Conservation (phyloP, 1,140 invertebrate genomes). For the Chlorops oryzae region DNA sequence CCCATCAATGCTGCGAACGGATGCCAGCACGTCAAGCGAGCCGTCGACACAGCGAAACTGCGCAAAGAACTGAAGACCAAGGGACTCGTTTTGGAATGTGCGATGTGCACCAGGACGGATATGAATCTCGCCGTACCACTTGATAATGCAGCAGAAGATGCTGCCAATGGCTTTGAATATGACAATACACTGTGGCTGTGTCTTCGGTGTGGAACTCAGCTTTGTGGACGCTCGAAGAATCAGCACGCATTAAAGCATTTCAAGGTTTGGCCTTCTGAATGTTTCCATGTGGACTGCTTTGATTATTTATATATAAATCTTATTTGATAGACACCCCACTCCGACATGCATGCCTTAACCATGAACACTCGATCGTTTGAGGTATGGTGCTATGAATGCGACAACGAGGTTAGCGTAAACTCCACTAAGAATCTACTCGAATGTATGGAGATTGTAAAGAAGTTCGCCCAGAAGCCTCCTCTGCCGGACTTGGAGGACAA, state of each 20-base stretch:
- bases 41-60: constrained; percentile 59
- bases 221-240: constrained; percentile 64
- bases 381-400: constrained; percentile 70
- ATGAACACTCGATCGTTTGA: constrained; percentile 66
- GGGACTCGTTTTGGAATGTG: constrained; percentile 56
- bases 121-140: constrained; percentile 9
- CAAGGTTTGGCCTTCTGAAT: constrained; percentile 39
- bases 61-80: constrained; percentile 56
- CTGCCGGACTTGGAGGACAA: constrained; percentile 33
- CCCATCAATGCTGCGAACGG: constrained; percentile 42
- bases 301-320: constrained; percentile 1
- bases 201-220: constrained; percentile 65
- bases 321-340: constrained; percentile 56
- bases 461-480: constrained; percentile 46
- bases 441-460: constrained; percentile 59
- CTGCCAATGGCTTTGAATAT: constrained; percentile 51
- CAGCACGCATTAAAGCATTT: constrained; percentile 74
- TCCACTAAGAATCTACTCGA: constrained; percentile 59
- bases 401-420: constrained; percentile 54
- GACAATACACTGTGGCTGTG: constrained; percentile 63
- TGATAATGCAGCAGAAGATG: neutral
- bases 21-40: constrained; percentile 65
- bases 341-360: constrained; percentile 67
- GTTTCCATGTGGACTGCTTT: neutral
- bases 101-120: constrained; percentile 52